Percentiles rank a stretch among this genome's conserved stretches.
These are phyloP conservation scores for Thamnophis elegans DNA, from an alignment of 2,797 vertebrate species.

Conservation along the genomic window DNA sequence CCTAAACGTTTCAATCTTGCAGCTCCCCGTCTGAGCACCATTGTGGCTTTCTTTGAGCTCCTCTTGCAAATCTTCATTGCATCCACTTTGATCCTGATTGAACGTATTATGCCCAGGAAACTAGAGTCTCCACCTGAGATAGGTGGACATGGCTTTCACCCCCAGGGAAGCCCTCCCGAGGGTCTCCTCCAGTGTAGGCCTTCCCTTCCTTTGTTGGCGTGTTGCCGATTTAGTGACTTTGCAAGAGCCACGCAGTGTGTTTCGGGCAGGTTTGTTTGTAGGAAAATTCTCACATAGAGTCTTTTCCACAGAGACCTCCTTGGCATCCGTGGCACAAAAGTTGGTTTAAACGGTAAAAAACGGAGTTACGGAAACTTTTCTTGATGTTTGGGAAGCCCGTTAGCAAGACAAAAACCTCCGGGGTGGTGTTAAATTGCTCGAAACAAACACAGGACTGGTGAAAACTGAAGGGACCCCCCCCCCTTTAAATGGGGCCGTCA, in stretches of 20 bases:
- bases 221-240: background rate
- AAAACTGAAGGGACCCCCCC: background rate
- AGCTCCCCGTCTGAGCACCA: background rate
- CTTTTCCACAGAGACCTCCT: background rate
- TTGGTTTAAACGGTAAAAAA: background rate
- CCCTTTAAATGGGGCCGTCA: background rate
- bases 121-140: background rate
- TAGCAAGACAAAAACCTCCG: background rate
- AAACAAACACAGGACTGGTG: background rate
- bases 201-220: background rate
- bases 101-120: background rate
- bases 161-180: background rate
- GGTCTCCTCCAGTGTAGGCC: too few relatives aligned
- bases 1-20: too few relatives aligned
- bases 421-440: background rate
- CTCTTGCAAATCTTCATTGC: background rate
- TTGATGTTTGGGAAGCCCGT: slow-evolving; percentile 8
- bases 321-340: slow-evolving; percentile 36
- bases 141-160: too few relatives aligned
- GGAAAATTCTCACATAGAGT: too few relatives aligned
- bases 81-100: background rate
- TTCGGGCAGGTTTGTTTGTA: background rate
- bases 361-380: background rate
- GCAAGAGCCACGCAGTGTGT: background rate
- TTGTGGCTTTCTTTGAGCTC: background rate